These are phyloP conservation scores for Rhinichthys osculus DNA, from an alignment of 2,797 vertebrate species.

Conservation along the genomic window DNA sequence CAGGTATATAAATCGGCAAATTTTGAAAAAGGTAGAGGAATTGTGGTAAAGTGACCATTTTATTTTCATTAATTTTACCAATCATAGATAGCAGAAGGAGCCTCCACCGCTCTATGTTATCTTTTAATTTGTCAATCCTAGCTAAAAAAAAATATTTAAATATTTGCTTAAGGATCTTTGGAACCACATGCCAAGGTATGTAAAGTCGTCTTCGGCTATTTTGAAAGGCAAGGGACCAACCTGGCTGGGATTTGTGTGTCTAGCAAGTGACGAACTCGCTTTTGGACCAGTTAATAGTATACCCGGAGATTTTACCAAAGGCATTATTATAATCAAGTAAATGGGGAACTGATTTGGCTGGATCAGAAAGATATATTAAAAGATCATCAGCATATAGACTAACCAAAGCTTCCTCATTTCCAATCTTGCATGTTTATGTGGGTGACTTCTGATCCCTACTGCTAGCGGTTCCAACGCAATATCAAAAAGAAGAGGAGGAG, in stretches of 20 bases:
- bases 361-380: not conserved
- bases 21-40: conserved; percentile 26
- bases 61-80: conserved; percentile 27
- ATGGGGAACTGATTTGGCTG: not conserved
- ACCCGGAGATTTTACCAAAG: conserved; percentile 19
- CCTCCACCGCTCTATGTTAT: no score
- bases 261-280: not conserved
- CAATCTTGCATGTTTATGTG: conserved; percentile 14
- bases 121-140: no score
- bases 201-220: not conserved
- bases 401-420: conserved; percentile 1
- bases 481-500: not conserved
- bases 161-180: not conserved
- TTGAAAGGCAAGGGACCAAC: no score
- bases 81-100: conserved; percentile 6
- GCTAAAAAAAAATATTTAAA: no score
- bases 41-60: conserved; percentile 31
- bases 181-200: not conserved
- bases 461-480: conserved; percentile 17
- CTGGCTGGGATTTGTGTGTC: no score
- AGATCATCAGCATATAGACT: conserved; percentile 39
- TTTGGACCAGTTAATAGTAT: conserved; percentile 40
- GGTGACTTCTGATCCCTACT: conserved; percentile 24
- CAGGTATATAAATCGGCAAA: no score
- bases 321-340: conserved; percentile 19